Evolutionary conservation across 1,140 invertebrate genomes (phyloP).

Genomic region (Drosophila elegans): DNA sequence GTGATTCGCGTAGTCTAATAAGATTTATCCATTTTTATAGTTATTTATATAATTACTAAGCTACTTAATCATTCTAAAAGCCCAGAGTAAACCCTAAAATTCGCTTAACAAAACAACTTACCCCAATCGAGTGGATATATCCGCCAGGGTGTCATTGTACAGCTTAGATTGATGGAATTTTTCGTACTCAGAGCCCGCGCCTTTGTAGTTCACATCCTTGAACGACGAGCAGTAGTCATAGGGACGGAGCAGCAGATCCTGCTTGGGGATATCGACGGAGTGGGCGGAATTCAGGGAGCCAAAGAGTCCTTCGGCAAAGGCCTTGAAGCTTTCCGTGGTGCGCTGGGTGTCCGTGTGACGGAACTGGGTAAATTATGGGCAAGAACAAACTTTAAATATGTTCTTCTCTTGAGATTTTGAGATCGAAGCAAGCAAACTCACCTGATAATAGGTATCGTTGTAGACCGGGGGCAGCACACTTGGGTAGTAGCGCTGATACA

Average conservation of each 20-base stretch:
- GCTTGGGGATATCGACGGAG: conserved; percentile 66
- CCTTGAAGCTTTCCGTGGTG: conserved; percentile 88
- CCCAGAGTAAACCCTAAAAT: too few relatives aligned
- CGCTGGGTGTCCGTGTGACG: conserved; percentile 88
- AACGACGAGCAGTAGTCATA: conserved; percentile 75
- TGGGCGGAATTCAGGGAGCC: conserved; percentile 85
- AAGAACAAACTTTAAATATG: background rate
- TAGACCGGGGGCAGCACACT: conserved; percentile 59
- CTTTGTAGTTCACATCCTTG: conserved; percentile 69
- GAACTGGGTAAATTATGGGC: conserved; percentile 85
- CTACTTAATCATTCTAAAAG: too few relatives aligned
- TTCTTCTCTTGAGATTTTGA: too few relatives aligned
- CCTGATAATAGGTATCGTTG: conserved; percentile 69
- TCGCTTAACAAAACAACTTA: conserved; percentile 29
- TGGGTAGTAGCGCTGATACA: conserved; percentile 87
- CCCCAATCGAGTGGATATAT: conserved; percentile 74
- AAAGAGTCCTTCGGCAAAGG: conserved; percentile 89
- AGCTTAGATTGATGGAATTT: conserved; percentile 58
- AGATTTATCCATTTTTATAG: too few relatives aligned
- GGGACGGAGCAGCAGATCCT: conserved; percentile 86
- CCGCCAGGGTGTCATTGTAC: conserved; percentile 65
- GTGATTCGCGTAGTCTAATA: too few relatives aligned
- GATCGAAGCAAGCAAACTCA: conserved; percentile 10
- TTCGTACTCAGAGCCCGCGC: conserved; percentile 62
- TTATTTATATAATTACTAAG: too few relatives aligned